A percentile compares a stretch with the other conserved stretches of the same genome.
phyloP scores from a whole-genome alignment of 92 coral and sea anemone genomes.

The Pocillopora grandis region DNA sequence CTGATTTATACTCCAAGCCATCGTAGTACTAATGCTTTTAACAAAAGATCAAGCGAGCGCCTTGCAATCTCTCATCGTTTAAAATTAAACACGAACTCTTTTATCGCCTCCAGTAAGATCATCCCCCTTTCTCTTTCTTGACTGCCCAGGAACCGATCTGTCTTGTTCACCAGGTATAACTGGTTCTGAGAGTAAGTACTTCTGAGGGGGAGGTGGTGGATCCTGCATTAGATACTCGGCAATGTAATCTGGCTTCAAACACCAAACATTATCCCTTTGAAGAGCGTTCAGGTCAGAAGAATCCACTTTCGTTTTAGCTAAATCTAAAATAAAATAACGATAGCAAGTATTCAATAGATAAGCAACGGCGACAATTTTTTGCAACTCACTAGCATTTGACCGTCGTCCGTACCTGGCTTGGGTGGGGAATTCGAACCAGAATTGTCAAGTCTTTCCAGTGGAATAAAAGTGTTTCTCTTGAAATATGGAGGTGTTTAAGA shows the following conservation, averaged over 20 bases:
- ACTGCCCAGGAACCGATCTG: slow-evolving; percentile 51
- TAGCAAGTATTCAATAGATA: not conserved
- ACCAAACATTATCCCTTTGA: slow-evolving; percentile 62
- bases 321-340: slow-evolving; percentile 34
- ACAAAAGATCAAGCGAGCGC: no score
- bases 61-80: not conserved
- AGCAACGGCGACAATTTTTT: no score
- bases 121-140: slow-evolving; percentile 81
- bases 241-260: slow-evolving; percentile 89
- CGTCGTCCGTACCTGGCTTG: no score
- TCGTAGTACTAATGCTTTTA: no score
- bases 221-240: slow-evolving; percentile 92
- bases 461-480: no score
- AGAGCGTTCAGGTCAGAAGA: slow-evolving; percentile 66
- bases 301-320: slow-evolving; percentile 58
- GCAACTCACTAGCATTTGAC: no score
- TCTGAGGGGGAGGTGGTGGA: slow-evolving; percentile 81
- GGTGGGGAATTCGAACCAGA: no score
- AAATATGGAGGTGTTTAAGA: no score
- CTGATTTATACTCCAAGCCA: no score
- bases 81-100: slow-evolving; percentile 28
- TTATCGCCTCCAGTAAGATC: slow-evolving; percentile 34
- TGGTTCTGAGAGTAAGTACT: slow-evolving; percentile 72
- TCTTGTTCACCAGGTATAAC: slow-evolving; percentile 36
- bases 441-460: no score